phyloP scores from a whole-genome alignment of 2,888 invertebrate genomes.

The Dynastes hyllus region DNA sequence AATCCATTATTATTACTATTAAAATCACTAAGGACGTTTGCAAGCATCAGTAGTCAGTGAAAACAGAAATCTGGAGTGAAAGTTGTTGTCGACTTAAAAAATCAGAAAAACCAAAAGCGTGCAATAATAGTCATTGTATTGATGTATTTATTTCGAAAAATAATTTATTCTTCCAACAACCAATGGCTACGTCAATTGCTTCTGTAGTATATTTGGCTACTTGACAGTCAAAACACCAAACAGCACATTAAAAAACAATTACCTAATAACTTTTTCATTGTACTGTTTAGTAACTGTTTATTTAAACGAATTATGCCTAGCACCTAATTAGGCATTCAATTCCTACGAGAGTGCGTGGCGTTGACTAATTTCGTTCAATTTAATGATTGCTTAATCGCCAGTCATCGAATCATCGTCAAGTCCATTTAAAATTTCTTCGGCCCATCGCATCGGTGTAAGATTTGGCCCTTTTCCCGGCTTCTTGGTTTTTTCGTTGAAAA shows the following conservation, averaged over 20 bases:
- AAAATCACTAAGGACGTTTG: too few species aligned
- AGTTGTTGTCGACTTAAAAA: too few species aligned
- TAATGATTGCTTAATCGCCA: background rate
- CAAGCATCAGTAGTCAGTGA: too few species aligned
- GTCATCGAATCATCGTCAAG: background rate
- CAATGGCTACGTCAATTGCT: too few species aligned
- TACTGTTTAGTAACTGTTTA: background rate
- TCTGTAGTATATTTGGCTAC: too few species aligned
- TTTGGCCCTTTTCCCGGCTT: conserved; percentile 10
- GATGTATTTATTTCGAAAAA: too few species aligned
- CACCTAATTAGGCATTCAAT: background rate
- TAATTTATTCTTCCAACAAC: too few species aligned
- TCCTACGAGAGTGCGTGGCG: background rate
- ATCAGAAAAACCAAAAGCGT: too few species aligned
- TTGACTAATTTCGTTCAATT: conserved; percentile 1
- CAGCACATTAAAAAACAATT: background rate
- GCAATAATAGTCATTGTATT: too few species aligned
- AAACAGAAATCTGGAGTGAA: too few species aligned
- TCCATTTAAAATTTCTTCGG: background rate
- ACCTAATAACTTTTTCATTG: background rate
- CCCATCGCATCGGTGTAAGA: background rate
- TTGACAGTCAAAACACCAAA: background rate
- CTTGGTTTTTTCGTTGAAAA: background rate
- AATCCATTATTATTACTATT: too few species aligned
- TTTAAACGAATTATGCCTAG: background rate